Conservation (phyloP, 2,797 vertebrate species). For the Agapornis canus region DNA sequence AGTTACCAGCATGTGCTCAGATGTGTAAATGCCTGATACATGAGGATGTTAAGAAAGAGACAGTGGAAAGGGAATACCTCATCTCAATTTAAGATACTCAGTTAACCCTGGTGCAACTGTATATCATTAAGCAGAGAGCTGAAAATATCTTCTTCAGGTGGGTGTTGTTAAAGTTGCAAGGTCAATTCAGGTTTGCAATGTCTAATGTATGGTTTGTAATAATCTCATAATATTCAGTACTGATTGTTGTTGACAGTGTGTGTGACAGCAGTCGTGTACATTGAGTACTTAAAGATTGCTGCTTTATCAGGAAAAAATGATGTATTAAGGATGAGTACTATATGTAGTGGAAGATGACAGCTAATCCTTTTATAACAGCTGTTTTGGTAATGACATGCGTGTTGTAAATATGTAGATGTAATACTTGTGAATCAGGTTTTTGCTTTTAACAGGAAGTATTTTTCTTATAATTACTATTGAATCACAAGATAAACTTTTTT, state of each 20-base stretch:
- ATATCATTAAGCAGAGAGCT: background rate
- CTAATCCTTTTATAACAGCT: background rate
- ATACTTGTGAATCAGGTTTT: background rate
- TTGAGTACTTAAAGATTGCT: background rate
- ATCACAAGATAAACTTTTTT: background rate
- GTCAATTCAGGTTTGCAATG: background rate
- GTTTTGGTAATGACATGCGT: background rate
- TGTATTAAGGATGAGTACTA: background rate
- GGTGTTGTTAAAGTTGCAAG: background rate
- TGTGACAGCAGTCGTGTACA: background rate
- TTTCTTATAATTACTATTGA: background rate
- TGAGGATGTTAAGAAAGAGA: background rate
- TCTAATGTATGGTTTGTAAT: background rate
- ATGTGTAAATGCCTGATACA: background rate
- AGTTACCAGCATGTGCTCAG: background rate
- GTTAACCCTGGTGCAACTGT: background rate
- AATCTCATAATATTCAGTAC: background rate
- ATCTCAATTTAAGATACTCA: background rate
- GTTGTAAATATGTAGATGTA: background rate
- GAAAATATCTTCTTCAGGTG: background rate
- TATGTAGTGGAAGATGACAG: background rate
- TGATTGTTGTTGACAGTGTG: background rate
- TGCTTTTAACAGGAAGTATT: background rate
- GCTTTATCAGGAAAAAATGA: background rate
- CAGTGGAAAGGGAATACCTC: background rate